These are phyloP conservation scores for Mercenaria mercenaria DNA, from an alignment of 1,140 invertebrate genomes.

Conservation along the genomic window DNA sequence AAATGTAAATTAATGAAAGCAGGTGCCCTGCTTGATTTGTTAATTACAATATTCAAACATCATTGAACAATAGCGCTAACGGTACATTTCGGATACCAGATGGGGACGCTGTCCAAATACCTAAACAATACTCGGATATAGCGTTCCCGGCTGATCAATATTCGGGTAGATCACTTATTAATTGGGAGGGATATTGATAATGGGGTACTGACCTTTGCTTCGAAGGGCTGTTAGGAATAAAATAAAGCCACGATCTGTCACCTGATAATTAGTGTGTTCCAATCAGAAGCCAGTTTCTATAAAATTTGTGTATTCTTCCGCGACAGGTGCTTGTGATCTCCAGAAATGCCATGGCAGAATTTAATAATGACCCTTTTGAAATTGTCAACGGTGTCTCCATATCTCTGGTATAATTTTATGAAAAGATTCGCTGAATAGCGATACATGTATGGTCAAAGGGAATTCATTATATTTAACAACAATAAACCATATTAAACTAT, in stretches of 20 bases:
- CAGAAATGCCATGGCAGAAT: not conserved
- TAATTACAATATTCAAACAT: conserved; percentile 58
- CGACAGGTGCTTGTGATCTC: conserved; percentile 9
- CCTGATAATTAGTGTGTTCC: conserved; percentile 42
- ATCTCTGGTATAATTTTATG: not conserved
- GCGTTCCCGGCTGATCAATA: conserved; percentile 16
- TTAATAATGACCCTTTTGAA: not conserved
- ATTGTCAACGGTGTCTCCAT: not conserved
- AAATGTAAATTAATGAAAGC: conserved; percentile 51
- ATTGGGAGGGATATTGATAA: conserved; percentile 61
- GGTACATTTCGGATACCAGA: conserved; percentile 36
- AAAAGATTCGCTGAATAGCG: not conserved
- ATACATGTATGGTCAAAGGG: conserved; percentile 51
- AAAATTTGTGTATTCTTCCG: conserved; percentile 27
- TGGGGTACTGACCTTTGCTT: conserved; percentile 12
- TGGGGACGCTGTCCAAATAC: conserved; percentile 40
- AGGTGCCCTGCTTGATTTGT: conserved; percentile 53
- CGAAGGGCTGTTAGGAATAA: not conserved
- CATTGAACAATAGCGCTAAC: conserved; percentile 50
- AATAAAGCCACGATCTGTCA: conserved; percentile 31
- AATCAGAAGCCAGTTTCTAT: not conserved
- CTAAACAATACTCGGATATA: conserved; percentile 23
- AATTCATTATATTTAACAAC: not conserved
- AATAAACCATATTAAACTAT: conserved; percentile 30
- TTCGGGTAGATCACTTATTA: conserved; percentile 55